phyloP scores from a whole-genome alignment of 1,140 invertebrate species.

The Solen grandis region DNA sequence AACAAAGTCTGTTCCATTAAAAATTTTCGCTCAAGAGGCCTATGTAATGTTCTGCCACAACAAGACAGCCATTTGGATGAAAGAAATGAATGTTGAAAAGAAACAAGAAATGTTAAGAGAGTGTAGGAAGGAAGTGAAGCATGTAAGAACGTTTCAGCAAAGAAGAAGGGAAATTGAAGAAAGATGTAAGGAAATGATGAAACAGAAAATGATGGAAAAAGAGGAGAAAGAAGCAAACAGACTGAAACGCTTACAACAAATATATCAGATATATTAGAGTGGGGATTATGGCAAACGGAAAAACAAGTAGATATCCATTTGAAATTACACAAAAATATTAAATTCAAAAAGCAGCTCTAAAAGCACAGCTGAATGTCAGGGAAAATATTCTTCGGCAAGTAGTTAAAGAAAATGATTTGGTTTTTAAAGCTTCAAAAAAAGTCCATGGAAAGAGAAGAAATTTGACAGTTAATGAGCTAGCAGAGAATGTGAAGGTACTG shows the following conservation, averaged over 20 bases:
- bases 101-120: slow-evolving; percentile 31
- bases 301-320: slow-evolving; percentile 17
- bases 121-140: slow-evolving; percentile 7
- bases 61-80: slow-evolving; percentile 30
- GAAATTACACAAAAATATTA: slow-evolving; percentile 4
- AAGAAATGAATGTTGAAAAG: slow-evolving; percentile 3
- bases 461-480: too few species aligned
- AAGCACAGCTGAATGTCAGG: too few species aligned
- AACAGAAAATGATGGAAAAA: slow-evolving; percentile 16
- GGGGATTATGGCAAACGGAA: slow-evolving; percentile 41
- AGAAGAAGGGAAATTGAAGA: slow-evolving; percentile 30
- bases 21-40: slow-evolving; percentile 33
- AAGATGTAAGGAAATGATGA: slow-evolving; percentile 11
- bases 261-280: slow-evolving; percentile 18
- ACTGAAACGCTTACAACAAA: background rate
- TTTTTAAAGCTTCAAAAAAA: too few species aligned
- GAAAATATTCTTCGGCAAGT: too few species aligned
- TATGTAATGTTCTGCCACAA: slow-evolving; percentile 41
- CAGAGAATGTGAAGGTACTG: too few species aligned
- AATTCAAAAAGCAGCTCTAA: slow-evolving; percentile 1
- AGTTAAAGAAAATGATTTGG: too few species aligned
- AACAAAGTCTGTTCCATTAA: slow-evolving; percentile 16
- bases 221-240: slow-evolving; percentile 16
- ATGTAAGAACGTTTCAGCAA: slow-evolving; percentile 17
- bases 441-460: too few species aligned